These are phyloP conservation scores for Muscicapa adusta DNA, from an alignment of 2,113 vertebrate species.

Conservation along the genomic window DNA sequence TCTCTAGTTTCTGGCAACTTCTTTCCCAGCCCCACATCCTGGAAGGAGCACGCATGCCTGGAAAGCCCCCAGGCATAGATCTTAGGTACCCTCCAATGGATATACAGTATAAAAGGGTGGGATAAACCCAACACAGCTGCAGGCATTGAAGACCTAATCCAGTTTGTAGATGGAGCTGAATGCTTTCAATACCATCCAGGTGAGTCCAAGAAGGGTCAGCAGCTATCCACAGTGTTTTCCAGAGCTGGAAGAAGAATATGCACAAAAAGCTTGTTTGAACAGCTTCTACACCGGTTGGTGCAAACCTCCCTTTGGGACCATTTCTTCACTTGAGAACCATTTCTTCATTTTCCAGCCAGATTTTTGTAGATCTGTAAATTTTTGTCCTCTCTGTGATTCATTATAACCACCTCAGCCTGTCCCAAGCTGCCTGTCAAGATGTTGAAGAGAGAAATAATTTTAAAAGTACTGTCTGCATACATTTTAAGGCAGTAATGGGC, in stretches of 20 bases:
- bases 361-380: neutral
- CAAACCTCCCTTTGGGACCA: neutral
- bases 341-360: neutral
- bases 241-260: neutral
- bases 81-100: neutral
- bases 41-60: neutral
- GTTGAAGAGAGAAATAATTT: neutral
- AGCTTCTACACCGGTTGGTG: neutral
- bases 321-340: neutral
- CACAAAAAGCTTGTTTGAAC: neutral
- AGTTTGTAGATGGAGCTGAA: neutral
- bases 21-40: neutral
- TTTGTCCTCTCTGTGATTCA: neutral
- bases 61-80: neutral
- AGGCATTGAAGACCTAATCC: neutral
- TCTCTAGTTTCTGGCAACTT: neutral
- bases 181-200: neutral
- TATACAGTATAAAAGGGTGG: neutral
- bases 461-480: neutral
- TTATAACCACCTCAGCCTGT: neutral
- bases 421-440: neutral
- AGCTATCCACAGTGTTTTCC: neutral
- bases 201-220: neutral
- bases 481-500: neutral
- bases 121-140: neutral